Percentiles rank a stretch among this genome's conserved stretches.
Evolutionary conservation across 1,140 invertebrate species (phyloP).

Genomic region (Frieseomelitta varia): DNA sequence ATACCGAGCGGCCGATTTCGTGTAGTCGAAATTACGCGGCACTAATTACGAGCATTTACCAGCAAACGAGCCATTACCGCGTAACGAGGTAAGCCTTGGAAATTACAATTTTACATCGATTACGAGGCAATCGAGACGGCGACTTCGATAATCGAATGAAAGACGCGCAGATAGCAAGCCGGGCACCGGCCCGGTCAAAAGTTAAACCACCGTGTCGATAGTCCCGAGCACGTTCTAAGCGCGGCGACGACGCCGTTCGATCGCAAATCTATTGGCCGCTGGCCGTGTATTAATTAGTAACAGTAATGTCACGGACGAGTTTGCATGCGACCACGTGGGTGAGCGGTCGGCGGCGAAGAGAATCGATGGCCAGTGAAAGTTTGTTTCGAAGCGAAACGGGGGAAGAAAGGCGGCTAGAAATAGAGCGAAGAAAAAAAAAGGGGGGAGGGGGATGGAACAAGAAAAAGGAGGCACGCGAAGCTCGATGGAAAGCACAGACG

Average conservation of each 20-base stretch:
- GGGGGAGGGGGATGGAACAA: neutral
- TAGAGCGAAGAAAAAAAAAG: neutral
- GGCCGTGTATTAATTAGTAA: constrained; percentile 57
- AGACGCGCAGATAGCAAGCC: constrained; percentile 1
- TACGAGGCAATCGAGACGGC: constrained; percentile 27
- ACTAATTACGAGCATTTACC: constrained; percentile 41
- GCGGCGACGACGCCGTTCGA: neutral
- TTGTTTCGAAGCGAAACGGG: neutral
- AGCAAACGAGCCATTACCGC: constrained; percentile 27
- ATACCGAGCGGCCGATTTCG: constrained; percentile 14
- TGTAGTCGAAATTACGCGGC: constrained; percentile 30
- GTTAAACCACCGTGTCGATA: neutral
- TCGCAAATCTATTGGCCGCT: constrained; percentile 49
- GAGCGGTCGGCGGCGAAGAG: neutral
- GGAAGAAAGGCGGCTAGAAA: neutral
- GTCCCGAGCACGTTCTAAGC: neutral
- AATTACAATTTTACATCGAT: constrained; percentile 54
- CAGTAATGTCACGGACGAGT: constrained; percentile 56
- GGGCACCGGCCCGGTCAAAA: constrained; percentile 25
- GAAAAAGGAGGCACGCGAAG: neutral
- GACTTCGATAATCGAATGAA: constrained; percentile 45
- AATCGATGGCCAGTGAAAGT: neutral
- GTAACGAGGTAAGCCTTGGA: constrained; percentile 49
- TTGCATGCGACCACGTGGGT: constrained; percentile 26
- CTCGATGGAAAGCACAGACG: neutral